Conservation (phyloP, 2,888 invertebrate species). For the Glaucopsyche alexis region DNA sequence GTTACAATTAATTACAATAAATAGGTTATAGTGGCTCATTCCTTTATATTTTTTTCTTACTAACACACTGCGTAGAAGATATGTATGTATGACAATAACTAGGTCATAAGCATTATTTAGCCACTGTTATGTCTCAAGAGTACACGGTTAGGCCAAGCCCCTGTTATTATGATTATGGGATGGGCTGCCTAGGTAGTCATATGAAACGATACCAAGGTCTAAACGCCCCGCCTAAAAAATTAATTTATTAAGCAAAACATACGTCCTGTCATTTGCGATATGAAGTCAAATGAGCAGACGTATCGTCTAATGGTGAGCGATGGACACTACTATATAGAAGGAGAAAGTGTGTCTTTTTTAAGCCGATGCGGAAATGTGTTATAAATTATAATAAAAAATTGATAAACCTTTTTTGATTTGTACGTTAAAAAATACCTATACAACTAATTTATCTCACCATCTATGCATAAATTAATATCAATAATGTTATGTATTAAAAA, state of each 20-base stretch:
- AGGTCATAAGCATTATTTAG: background rate
- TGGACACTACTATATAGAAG: too few species aligned
- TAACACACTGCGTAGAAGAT: background rate
- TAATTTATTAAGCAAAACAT: background rate
- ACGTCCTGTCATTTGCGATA: background rate
- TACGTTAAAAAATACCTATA: too few species aligned
- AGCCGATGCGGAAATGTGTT: too few species aligned
- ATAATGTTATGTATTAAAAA: background rate
- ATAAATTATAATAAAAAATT: too few species aligned
- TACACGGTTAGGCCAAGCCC: background rate
- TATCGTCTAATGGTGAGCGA: too few species aligned
- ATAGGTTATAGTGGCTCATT: too few species aligned
- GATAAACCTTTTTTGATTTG: too few species aligned
- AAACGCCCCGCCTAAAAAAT: background rate
- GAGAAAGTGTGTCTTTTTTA: too few species aligned
- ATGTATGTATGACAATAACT: background rate
- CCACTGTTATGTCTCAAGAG: slow-evolving; percentile 1
- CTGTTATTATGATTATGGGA: slow-evolving; percentile 10
- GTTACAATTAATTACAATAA: too few species aligned
- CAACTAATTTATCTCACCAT: too few species aligned
- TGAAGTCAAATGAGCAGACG: background rate
- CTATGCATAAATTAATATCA: too few species aligned
- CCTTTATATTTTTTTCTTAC: too few species aligned
- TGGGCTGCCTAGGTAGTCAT: background rate
- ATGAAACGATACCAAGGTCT: slow-evolving; percentile 6